Evolutionary conservation across 2,113 vertebrate genomes (phyloP).

Genomic region (Ptilorrhoa leucosticta): DNA sequence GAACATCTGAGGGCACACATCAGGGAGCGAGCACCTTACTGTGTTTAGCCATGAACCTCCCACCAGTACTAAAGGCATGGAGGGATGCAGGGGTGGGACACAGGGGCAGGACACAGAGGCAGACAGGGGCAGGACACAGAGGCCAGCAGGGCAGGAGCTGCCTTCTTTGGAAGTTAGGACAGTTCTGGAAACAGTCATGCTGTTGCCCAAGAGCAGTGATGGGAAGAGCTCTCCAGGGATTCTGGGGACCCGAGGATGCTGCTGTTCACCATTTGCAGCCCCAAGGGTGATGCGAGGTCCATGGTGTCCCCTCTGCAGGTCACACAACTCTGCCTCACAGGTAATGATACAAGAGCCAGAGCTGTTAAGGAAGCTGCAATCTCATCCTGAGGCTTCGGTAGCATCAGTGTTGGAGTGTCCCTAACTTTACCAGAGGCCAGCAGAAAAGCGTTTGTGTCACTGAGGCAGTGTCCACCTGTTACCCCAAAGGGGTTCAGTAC

Average conservation of each 20-base stretch:
- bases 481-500: not conserved
- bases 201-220: not conserved
- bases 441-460: accelerated
- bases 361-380: not conserved
- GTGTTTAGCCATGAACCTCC: not conserved
- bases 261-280: not conserved
- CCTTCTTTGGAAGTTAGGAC: not conserved
- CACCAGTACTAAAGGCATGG: accelerated
- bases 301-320: not conserved
- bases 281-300: not conserved
- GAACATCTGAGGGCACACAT: not conserved
- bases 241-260: not conserved
- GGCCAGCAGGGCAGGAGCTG: not conserved
- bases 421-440: not conserved
- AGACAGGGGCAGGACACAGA: not conserved
- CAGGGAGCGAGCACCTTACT: not conserved
- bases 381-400: not conserved
- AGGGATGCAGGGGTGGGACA: not conserved
- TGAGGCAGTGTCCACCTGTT: accelerated
- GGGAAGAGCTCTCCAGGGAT: not conserved
- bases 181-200: accelerated
- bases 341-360: not conserved
- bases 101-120: not conserved
- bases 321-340: not conserved
- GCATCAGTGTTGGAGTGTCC: not conserved